Evolutionary conservation across 2,113 vertebrate genomes (phyloP).

Genomic region (Myotis lucifugus): DNA sequence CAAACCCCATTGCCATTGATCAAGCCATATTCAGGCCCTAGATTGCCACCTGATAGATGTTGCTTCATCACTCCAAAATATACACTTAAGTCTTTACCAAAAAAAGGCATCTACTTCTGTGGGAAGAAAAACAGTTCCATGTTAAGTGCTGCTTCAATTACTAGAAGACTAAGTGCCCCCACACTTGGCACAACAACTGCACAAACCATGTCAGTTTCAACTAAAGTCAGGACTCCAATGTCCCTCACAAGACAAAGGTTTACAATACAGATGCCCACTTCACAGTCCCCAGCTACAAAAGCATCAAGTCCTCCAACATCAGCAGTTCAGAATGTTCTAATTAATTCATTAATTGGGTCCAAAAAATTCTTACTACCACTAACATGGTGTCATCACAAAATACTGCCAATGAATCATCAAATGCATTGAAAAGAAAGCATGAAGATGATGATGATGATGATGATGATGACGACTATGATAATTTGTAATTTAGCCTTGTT

Average conservation of each 20-base stretch:
- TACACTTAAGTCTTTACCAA: slow-evolving; percentile 93
- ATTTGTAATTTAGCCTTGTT: slow-evolving; percentile 60
- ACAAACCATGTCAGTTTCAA: slow-evolving; percentile 79
- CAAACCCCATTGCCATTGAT: slow-evolving; percentile 94
- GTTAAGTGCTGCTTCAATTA: slow-evolving; percentile 84
- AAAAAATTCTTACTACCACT: slow-evolving; percentile 98
- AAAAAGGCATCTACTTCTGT: slow-evolving; percentile 91
- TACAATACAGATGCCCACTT: slow-evolving; percentile 95
- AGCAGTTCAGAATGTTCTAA: slow-evolving; percentile 93
- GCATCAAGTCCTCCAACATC: slow-evolving; percentile 89
- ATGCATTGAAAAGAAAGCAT: slow-evolving; percentile 93
- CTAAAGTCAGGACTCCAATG: slow-evolving; percentile 91
- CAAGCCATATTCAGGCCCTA: slow-evolving; percentile 94
- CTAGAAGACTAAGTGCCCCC: slow-evolving; percentile 85
- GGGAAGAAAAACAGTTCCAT: slow-evolving; percentile 84
- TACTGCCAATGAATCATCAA: slow-evolving; percentile 82
- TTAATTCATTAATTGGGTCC: slow-evolving; percentile 95
- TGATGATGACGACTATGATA: slow-evolving; percentile 93
- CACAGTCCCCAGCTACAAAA: slow-evolving; percentile 85
- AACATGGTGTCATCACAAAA: slow-evolving; percentile 92
- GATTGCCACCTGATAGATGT: slow-evolving; percentile 95
- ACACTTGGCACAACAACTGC: slow-evolving; percentile 82
- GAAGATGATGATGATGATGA: slow-evolving; percentile 94
- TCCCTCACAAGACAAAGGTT: slow-evolving; percentile 94
- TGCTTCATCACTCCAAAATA: slow-evolving; percentile 97